phyloP scores from a whole-genome alignment of 2,888 invertebrate genomes.

The Chamaedrilus cognettii region DNA sequence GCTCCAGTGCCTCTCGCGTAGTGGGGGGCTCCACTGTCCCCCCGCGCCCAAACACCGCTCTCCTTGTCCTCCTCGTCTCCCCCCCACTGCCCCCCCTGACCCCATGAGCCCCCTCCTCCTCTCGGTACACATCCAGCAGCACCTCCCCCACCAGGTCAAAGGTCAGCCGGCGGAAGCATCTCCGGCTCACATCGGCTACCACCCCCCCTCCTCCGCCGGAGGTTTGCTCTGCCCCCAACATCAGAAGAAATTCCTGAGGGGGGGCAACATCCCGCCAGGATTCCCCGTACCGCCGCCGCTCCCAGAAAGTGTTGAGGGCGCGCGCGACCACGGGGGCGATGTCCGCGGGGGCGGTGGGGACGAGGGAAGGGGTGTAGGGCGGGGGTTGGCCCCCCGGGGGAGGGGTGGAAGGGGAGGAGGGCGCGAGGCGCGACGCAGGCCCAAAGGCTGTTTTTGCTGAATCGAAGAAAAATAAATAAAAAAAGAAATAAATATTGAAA shows the following conservation, averaged over 20 bases:
- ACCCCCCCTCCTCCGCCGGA: background rate
- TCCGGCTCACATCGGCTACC: background rate
- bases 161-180: slow-evolving; percentile 1
- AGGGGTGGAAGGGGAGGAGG: too few relatives aligned
- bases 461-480: too few relatives aligned
- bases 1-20: slow-evolving; percentile 7
- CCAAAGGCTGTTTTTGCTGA: too few relatives aligned
- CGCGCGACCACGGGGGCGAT: background rate
- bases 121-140: slow-evolving; percentile 9
- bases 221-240: background rate
- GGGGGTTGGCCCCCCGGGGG: background rate
- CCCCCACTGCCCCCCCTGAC: background rate
- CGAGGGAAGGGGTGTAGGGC: background rate
- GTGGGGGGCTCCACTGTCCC: slow-evolving; percentile 3
- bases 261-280: slow-evolving; percentile 6
- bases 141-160: slow-evolving; percentile 10
- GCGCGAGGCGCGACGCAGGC: too few relatives aligned
- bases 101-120: background rate
- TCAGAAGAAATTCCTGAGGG: background rate
- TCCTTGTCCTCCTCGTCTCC: slow-evolving; percentile 4
- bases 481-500: too few relatives aligned
- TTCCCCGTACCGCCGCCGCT: slow-evolving; percentile 6
- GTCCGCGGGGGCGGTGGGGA: slow-evolving; percentile 2
- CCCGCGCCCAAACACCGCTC: too few relatives aligned
- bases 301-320: slow-evolving; percentile 7